Evolutionary conservation across 1,140 invertebrate genomes (phyloP).

Genomic region (Anthonomus grandis): DNA sequence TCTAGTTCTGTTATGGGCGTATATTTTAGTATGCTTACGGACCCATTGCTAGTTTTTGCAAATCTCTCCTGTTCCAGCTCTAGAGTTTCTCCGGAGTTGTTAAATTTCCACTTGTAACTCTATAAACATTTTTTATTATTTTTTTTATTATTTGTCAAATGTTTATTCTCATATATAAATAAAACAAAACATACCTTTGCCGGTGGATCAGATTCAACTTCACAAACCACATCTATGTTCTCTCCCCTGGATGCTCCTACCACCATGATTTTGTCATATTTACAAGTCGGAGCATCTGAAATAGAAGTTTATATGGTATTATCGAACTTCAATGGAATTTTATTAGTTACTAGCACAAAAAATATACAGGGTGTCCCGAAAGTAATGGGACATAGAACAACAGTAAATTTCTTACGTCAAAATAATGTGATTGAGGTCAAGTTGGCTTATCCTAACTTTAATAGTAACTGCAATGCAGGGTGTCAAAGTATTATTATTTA

Average conservation of each 20-base stretch:
- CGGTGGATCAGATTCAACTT: slow-evolving; percentile 83
- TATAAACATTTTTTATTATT: slow-evolving; percentile 6
- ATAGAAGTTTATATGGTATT: slow-evolving; percentile 21
- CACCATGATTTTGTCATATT: slow-evolving; percentile 67
- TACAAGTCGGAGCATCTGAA: slow-evolving; percentile 79
- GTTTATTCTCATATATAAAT: no score
- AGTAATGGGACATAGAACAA: no score
- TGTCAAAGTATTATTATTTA: no score
- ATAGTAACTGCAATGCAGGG: no score
- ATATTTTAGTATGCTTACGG: slow-evolving; percentile 64
- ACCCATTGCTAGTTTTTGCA: slow-evolving; percentile 61
- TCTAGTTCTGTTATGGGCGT: slow-evolving; percentile 70
- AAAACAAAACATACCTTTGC: slow-evolving; percentile 59
- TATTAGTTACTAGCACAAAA: no score
- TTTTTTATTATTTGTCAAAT: background rate
- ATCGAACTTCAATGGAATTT: no score
- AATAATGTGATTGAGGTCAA: no score
- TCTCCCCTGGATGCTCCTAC: slow-evolving; percentile 82
- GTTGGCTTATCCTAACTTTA: no score
- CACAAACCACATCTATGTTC: slow-evolving; percentile 77
- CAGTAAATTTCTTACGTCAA: no score
- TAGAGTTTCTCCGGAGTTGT: slow-evolving; percentile 79
- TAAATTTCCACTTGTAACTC: slow-evolving; percentile 87
- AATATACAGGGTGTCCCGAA: no score
- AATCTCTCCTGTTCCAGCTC: slow-evolving; percentile 72